phyloP scores from a whole-genome alignment of 2,113 vertebrate genomes.

The Calyptomena viridis region DNA sequence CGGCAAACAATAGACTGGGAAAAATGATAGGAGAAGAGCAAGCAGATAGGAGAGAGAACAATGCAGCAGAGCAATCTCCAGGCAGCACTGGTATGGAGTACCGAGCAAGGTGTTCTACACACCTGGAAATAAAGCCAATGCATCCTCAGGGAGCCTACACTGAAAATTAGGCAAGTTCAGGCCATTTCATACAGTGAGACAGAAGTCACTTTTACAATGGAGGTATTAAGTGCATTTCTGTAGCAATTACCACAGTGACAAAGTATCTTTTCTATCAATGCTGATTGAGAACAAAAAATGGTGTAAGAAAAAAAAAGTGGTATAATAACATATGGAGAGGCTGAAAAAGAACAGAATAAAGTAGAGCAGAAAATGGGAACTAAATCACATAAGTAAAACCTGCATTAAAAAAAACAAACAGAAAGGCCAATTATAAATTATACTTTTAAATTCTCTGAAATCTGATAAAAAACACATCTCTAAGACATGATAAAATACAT shows the following conservation, averaged over 20 bases:
- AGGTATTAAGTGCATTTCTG: not conserved
- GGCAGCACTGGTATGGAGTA: not conserved
- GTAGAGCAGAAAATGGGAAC: not conserved
- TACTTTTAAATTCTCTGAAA: not conserved
- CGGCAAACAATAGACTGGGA: not conserved
- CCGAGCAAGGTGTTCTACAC: not conserved
- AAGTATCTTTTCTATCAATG: not conserved
- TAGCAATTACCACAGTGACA: not conserved
- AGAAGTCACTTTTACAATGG: not conserved
- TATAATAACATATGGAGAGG: not conserved
- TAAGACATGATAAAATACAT: not conserved
- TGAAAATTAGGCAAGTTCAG: not conserved
- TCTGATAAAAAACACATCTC: not conserved
- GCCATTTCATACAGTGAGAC: not conserved
- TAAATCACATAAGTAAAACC: not conserved
- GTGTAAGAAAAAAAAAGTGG: not conserved
- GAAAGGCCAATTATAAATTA: not conserved
- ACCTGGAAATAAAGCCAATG: not conserved
- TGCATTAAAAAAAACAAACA: not conserved
- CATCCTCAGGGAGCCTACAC: not conserved
- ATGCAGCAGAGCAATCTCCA: not conserved
- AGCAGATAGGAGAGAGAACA: not conserved
- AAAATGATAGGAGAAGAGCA: not conserved
- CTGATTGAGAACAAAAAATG: not conserved
- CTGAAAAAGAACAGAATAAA: not conserved